Conservation (phyloP, 2,888 invertebrate genomes). For the Peribatodes rhomboidaria region DNA sequence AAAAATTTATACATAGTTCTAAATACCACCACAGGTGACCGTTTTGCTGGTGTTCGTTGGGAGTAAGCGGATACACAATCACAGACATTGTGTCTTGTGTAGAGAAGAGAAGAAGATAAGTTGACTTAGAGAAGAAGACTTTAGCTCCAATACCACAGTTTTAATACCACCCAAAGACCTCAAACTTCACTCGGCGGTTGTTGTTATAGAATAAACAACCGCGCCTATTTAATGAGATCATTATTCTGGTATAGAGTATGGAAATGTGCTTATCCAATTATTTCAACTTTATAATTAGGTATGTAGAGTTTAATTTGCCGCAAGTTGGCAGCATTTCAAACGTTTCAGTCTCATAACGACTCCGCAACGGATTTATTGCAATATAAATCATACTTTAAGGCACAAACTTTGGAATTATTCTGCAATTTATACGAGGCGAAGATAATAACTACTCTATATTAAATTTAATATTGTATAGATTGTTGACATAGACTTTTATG, state of each 20-base stretch:
- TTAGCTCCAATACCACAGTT: too few relatives aligned
- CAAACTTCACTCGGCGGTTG: too few relatives aligned
- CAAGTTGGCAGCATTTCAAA: conserved; percentile 80
- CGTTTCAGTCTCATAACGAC: conserved; percentile 74
- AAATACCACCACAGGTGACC: too few relatives aligned
- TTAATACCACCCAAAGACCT: too few relatives aligned
- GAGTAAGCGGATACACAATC: too few relatives aligned
- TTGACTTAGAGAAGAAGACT: too few relatives aligned
- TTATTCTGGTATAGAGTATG: neutral
- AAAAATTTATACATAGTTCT: too few relatives aligned
- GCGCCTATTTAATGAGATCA: neutral
- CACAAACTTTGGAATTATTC: conserved; percentile 62
- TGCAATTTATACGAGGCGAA: conserved; percentile 54
- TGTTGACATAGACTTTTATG: too few relatives aligned
- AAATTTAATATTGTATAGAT: neutral
- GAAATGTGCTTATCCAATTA: conserved; percentile 40
- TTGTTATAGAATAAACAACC: too few relatives aligned
- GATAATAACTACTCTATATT: conserved; percentile 24
- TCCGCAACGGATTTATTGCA: conserved; percentile 73
- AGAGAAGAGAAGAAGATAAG: too few relatives aligned
- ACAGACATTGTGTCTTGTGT: too few relatives aligned
- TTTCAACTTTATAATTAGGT: conserved; percentile 16
- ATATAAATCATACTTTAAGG: conserved; percentile 74
- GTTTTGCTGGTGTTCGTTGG: too few relatives aligned
- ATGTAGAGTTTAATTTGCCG: conserved; percentile 57